These are phyloP conservation scores for Sinocyclocheilus maitianheensis DNA, from an alignment of 2,113 vertebrate genomes.

Conservation along the genomic window DNA sequence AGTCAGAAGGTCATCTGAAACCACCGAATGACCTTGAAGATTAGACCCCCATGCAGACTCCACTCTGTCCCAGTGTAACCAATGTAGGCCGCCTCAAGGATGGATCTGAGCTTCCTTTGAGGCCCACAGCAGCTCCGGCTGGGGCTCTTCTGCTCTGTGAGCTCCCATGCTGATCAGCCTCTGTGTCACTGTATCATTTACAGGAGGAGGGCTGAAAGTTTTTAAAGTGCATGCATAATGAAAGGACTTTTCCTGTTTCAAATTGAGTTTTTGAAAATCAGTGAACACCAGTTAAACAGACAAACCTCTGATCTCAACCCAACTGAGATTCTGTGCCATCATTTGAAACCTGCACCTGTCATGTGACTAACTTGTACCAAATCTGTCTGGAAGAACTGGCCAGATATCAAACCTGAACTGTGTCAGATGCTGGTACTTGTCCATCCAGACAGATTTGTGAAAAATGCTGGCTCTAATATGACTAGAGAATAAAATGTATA, in stretches of 20 bases:
- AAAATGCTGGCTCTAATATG: neutral
- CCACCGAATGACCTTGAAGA: slow-evolving; percentile 77
- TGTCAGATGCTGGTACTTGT: neutral
- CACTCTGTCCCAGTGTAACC: slow-evolving; percentile 32
- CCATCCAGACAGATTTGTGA: neutral
- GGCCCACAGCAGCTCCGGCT: neutral
- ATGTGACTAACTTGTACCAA: neutral
- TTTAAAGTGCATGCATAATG: slow-evolving; percentile 29
- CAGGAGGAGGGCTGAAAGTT: slow-evolving; percentile 28
- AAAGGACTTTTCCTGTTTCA: slow-evolving; percentile 3
- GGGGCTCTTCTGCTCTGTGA: slow-evolving; percentile 23
- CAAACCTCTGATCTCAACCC: slow-evolving; percentile 15
- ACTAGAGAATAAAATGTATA: neutral
- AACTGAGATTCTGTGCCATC: neutral
- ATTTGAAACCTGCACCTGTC: neutral
- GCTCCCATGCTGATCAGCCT: neutral
- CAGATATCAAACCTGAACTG: neutral
- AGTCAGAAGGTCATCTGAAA: slow-evolving; percentile 79
- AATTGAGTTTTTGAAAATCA: slow-evolving; percentile 21
- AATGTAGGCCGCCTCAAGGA: slow-evolving; percentile 32
- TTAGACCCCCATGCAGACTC: slow-evolving; percentile 53
- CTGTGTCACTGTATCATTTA: slow-evolving; percentile 10
- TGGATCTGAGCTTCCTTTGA: slow-evolving; percentile 33
- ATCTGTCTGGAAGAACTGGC: neutral
- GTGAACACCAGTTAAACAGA: slow-evolving; percentile 24